Evolutionary conservation across 2,113 vertebrate species (phyloP).

Genomic region (Aix galericulata): DNA sequence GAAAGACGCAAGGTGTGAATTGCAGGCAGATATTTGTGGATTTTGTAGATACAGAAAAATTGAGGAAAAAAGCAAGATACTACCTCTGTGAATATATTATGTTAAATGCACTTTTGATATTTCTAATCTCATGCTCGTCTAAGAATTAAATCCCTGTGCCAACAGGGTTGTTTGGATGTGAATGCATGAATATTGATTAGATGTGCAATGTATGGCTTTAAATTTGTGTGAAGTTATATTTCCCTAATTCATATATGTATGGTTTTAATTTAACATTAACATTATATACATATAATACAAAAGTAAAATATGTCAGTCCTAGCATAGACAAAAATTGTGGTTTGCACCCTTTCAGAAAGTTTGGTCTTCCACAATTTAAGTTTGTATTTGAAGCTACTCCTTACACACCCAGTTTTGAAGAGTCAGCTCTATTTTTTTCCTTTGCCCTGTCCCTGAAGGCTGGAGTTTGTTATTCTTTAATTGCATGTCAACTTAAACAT

Average conservation of each 20-base stretch:
- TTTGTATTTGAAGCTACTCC: not conserved
- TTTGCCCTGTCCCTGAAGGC: not conserved
- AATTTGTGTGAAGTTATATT: not conserved
- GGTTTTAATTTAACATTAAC: not conserved
- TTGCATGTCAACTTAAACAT: not conserved
- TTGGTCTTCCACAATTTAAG: not conserved
- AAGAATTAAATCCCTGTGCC: not conserved
- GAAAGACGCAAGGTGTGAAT: not conserved
- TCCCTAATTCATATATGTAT: not conserved
- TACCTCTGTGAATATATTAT: not conserved
- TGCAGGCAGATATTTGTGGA: not conserved
- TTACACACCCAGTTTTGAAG: not conserved
- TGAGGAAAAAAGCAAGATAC: not conserved
- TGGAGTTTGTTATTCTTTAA: not conserved
- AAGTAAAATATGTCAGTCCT: not conserved
- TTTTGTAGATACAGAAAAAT: not conserved
- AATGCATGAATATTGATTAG: not conserved
- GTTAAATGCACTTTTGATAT: not conserved
- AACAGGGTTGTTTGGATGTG: rapidly evolving
- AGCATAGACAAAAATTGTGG: rapidly evolving
- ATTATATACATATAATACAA: not conserved
- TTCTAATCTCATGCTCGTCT: not conserved
- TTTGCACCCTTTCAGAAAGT: not conserved
- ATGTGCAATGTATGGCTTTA: not conserved
- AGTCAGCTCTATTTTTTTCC: not conserved